A percentile compares a stretch with the other conserved stretches of the same genome.
Conservation (phyloP, 2,113 vertebrate genomes). For the Limnothrissa miodon region DNA sequence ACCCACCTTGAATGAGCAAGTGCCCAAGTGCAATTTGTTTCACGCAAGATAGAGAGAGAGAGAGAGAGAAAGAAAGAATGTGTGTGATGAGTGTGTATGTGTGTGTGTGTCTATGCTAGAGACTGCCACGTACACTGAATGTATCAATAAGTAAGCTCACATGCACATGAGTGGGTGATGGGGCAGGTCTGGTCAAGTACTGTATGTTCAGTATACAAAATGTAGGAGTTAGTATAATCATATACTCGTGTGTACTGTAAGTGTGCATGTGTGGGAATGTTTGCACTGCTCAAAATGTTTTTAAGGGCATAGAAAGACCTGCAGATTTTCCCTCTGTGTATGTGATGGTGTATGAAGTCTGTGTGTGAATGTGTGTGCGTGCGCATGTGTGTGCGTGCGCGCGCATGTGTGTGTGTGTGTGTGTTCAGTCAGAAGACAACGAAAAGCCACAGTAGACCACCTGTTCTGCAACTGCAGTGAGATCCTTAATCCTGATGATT, state of each 20-base stretch:
- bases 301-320: too few relatives aligned
- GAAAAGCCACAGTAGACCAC: background rate
- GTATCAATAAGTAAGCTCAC: too few relatives aligned
- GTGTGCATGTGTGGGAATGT: background rate
- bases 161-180: too few relatives aligned
- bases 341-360: background rate
- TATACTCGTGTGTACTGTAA: background rate
- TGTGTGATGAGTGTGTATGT: background rate
- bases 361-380: background rate
- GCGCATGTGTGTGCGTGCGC: background rate
- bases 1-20: background rate
- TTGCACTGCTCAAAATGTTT: background rate
- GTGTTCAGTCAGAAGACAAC: too few relatives aligned
- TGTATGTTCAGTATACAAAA: too few relatives aligned
- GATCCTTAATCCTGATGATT: too few relatives aligned
- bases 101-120: background rate
- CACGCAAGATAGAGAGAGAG: background rate
- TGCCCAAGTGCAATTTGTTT: background rate
- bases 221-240: too few relatives aligned
- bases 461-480: background rate
- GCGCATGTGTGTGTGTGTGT: too few relatives aligned
- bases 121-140: too few relatives aligned
- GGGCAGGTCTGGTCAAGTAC: too few relatives aligned
- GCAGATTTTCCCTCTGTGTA: too few relatives aligned
- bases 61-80: too few relatives aligned